Percentiles rank a stretch among this genome's conserved stretches.
Evolutionary conservation across 2,797 vertebrate genomes (phyloP).

Genomic region (Pangasius mekongensis): DNA sequence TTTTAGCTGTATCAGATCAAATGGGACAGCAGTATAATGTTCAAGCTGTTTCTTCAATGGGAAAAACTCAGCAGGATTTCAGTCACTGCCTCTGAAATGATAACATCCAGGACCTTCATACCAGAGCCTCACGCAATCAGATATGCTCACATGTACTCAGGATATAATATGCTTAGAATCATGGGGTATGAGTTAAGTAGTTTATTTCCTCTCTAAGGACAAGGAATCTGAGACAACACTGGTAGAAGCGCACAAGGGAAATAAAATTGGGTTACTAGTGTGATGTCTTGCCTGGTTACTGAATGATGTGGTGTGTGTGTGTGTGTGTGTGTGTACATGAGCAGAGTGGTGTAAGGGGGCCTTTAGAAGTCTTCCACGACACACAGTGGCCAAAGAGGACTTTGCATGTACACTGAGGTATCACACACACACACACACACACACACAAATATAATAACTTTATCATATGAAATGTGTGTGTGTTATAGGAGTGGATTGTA

Average conservation of each 20-base stretch:
- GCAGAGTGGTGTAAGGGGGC: neutral
- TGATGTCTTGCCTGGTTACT: neutral
- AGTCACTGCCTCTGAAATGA: slow-evolving; percentile 2
- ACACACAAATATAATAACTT: neutral
- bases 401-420: neutral
- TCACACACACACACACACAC: neutral
- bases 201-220: neutral
- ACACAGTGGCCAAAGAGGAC: slow-evolving; percentile 21
- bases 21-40: neutral
- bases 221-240: neutral
- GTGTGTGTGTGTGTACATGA: neutral
- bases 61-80: neutral
- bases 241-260: neutral
- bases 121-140: neutral
- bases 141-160: neutral
- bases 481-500: neutral
- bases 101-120: neutral
- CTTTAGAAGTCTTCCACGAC: slow-evolving; percentile 2
- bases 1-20: neutral
- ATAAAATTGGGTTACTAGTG: slow-evolving; percentile 25
- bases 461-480: neutral
- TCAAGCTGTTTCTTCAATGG: neutral
- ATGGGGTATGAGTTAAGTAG: neutral
- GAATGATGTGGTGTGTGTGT: neutral
- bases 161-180: neutral